Conservation (phyloP, 2,113 vertebrate genomes). For the Tor tambroides region DNA sequence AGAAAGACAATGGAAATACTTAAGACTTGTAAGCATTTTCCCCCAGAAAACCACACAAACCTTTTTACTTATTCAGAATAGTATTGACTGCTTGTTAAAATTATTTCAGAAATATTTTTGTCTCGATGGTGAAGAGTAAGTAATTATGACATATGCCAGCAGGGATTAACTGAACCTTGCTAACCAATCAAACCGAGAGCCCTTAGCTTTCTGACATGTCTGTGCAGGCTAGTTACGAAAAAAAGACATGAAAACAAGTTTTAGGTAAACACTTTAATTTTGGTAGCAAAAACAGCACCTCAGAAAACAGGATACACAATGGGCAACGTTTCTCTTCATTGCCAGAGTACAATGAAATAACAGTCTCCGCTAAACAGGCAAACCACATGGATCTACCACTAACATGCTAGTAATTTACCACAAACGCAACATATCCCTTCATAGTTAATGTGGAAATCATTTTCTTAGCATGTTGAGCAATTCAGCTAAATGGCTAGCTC, state of each 20-base stretch:
- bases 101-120: neutral
- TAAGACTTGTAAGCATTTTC: neutral
- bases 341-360: no score
- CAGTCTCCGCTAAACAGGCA: constrained; percentile 49
- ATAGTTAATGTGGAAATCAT: constrained; percentile 25
- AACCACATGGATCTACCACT: constrained; percentile 64
- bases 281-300: constrained; percentile 81
- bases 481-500: constrained; percentile 29
- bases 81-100: neutral
- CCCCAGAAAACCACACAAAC: neutral
- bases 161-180: neutral
- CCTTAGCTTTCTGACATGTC: neutral
- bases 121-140: neutral
- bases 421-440: constrained; percentile 51
- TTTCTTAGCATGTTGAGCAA: constrained; percentile 19
- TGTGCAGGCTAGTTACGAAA: neutral
- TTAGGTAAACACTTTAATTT: constrained; percentile 77
- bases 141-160: neutral
- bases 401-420: constrained; percentile 44
- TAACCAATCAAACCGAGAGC: neutral
- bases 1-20: neutral
- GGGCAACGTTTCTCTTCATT: constrained; percentile 59
- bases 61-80: neutral
- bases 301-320: constrained; percentile 60
- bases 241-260: neutral